Conservation (phyloP, 2,113 vertebrate species). For the Chloroceryle aenea region DNA sequence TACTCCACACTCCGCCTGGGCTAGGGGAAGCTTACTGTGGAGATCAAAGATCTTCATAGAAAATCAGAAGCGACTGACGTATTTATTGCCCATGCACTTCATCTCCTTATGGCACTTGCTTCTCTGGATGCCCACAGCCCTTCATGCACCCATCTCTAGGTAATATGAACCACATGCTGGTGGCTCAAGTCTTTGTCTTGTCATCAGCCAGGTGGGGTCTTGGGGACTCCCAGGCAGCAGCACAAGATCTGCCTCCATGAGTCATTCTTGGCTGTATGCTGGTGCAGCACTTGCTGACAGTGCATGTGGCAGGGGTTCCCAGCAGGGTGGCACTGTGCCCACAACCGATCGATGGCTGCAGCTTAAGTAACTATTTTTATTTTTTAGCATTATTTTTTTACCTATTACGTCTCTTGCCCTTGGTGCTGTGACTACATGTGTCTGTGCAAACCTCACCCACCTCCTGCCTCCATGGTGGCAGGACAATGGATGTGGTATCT, state of each 20-base stretch:
- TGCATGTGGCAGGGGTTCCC: constrained; percentile 5
- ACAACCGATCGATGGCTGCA: neutral
- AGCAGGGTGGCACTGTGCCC: neutral
- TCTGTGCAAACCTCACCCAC: rapidly evolving
- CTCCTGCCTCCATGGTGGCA: neutral
- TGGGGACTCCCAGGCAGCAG: neutral
- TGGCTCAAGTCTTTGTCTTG: neutral
- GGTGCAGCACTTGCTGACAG: neutral
- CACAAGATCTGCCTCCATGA: neutral
- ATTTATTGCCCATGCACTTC: neutral
- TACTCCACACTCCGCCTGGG: rapidly evolving
- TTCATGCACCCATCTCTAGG: rapidly evolving
- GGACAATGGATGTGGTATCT: neutral
- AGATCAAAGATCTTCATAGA: neutral
- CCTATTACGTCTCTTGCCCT: neutral
- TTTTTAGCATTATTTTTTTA: neutral
- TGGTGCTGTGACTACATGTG: neutral
- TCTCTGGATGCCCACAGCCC: neutral
- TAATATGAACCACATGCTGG: rapidly evolving
- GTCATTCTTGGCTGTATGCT: neutral
- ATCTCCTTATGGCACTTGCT: neutral
- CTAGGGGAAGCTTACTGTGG: rapidly evolving
- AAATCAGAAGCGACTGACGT: neutral
- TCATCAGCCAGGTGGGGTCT: neutral
- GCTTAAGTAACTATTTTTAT: neutral